Percentiles rank a stretch among this genome's conserved stretches.
phyloP scores from a whole-genome alignment of 2,113 vertebrate genomes.

The Spermophilus dauricus region DNA sequence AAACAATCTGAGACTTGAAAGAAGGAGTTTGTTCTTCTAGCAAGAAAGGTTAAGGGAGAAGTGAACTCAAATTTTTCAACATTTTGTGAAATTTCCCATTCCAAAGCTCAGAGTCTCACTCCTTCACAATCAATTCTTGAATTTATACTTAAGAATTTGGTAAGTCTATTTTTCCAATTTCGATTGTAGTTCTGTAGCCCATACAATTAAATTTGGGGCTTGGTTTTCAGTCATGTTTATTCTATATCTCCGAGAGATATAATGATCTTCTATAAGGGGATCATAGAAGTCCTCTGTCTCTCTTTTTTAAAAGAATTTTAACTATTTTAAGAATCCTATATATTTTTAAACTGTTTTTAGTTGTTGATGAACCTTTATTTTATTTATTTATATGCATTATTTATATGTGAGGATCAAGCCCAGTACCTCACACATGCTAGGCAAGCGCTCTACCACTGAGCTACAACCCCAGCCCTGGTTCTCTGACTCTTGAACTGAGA shows the following conservation, averaged over 20 bases:
- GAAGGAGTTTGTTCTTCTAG: neutral
- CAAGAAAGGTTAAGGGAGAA: neutral
- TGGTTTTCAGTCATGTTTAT: neutral
- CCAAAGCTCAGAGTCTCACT: neutral
- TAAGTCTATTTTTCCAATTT: slow-evolving; percentile 11
- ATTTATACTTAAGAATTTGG: slow-evolving; percentile 15
- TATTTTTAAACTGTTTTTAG: too few relatives aligned
- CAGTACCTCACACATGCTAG: too few relatives aligned
- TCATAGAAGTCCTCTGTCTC: neutral
- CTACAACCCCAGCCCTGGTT: neutral
- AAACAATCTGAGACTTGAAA: neutral
- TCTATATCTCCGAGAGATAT: neutral
- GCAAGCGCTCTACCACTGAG: too few relatives aligned
- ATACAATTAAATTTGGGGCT: slow-evolving; percentile 41
- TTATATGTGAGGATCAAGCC: too few relatives aligned
- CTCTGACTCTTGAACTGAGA: neutral
- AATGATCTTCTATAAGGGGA: neutral
- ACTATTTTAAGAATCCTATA: too few relatives aligned
- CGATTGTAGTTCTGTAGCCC: neutral
- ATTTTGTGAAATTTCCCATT: slow-evolving; percentile 11
- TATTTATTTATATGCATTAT: too few relatives aligned
- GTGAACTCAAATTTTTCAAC: neutral
- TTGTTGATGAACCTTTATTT: too few relatives aligned
- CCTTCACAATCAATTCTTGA: neutral
- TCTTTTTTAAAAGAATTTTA: too few relatives aligned